These are phyloP conservation scores for Ylistrum balloti DNA, from an alignment of 1,140 invertebrate species.

Conservation along the genomic window DNA sequence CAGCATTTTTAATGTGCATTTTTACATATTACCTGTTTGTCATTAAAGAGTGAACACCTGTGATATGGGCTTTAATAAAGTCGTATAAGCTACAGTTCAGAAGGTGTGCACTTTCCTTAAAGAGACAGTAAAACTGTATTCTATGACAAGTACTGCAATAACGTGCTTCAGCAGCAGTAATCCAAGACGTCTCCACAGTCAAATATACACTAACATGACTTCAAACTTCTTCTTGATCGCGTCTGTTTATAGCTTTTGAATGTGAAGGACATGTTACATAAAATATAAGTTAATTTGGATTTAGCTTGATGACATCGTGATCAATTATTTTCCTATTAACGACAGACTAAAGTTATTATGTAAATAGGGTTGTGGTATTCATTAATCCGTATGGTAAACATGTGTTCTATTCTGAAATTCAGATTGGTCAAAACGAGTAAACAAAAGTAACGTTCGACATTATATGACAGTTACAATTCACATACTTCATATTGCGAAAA, in stretches of 20 bases:
- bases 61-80: slow-evolving; percentile 28
- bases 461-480: not conserved
- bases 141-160: not conserved
- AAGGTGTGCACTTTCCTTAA: slow-evolving; percentile 33
- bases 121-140: not conserved
- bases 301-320: slow-evolving; percentile 18
- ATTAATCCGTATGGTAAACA: not conserved
- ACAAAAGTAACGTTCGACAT: not conserved
- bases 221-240: not conserved
- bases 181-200: not conserved
- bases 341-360: slow-evolving; percentile 20
- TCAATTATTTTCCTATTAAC: not conserved
- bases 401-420: not conserved
- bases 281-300: slow-evolving; percentile 16
- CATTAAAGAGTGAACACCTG: slow-evolving; percentile 33
- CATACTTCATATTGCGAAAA: not conserved
- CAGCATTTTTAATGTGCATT: not conserved
- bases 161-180: not conserved
- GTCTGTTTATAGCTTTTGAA: not conserved
- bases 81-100: not conserved
- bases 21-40: slow-evolving; percentile 39
- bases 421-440: not conserved
- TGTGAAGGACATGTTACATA: slow-evolving; percentile 2
- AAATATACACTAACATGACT: not conserved
- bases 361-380: not conserved